Percentiles rank a stretch among this genome's conserved stretches.
Evolutionary conservation across 2,888 invertebrate genomes (phyloP).

Genomic region (Thysanoteuthis rhombus): DNA sequence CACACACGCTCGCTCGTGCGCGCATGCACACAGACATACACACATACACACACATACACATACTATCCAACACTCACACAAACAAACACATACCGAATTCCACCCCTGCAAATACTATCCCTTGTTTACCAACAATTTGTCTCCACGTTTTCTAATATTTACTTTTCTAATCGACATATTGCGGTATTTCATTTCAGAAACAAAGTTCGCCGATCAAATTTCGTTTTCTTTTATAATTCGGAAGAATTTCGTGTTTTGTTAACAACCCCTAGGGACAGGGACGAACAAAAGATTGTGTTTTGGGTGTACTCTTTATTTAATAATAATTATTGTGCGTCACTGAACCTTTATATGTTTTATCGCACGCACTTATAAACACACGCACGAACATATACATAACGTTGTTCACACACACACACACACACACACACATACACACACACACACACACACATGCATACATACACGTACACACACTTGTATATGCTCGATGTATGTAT

Average conservation of each 20-base stretch:
- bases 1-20: background rate
- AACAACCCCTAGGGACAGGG: background rate
- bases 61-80: background rate
- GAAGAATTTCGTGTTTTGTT: background rate
- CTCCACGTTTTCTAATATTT: background rate
- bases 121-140: background rate
- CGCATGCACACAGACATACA: background rate
- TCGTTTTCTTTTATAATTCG: background rate
- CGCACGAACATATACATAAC: background rate
- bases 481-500: background rate
- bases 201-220: background rate
- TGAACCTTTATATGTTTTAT: background rate
- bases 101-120: background rate
- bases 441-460: accelerated
- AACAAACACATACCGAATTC: background rate
- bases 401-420: background rate
- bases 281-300: conserved; percentile 12
- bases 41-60: too few species aligned
- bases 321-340: background rate
- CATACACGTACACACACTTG: background rate
- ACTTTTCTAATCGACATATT: background rate
- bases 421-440: background rate
- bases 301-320: background rate
- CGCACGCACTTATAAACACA: background rate
- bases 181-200: conserved; percentile 12